A percentile compares a stretch with the other conserved stretches of the same genome.
phyloP scores from a whole-genome alignment of 2,888 invertebrate genomes.

The Punctoribates punctum region DNA sequence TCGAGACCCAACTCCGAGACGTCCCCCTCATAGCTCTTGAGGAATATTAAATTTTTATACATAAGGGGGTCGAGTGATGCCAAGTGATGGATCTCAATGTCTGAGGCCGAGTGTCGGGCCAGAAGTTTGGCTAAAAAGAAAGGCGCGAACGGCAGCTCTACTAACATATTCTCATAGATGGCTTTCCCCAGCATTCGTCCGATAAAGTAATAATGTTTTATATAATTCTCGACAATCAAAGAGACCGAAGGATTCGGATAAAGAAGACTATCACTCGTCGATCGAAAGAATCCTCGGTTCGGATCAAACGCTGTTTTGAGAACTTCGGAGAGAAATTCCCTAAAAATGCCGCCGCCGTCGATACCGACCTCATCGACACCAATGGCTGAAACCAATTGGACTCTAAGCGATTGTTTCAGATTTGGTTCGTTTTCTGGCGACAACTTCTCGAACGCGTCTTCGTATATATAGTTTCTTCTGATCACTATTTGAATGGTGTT shows the following conservation, averaged over 20 bases:
- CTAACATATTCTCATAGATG: constrained; percentile 87
- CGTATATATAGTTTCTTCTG: constrained; percentile 88
- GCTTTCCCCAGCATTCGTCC: constrained; percentile 94
- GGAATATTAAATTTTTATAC: constrained; percentile 77
- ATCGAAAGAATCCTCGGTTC: constrained; percentile 83
- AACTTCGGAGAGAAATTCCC: constrained; percentile 90
- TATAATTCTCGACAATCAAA: constrained; percentile 76
- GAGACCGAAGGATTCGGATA: constrained; percentile 94
- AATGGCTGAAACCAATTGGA: constrained; percentile 82
- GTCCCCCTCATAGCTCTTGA: constrained; percentile 79
- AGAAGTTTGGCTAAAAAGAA: constrained; percentile 88
- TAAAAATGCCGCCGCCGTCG: constrained; percentile 93
- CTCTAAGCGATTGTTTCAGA: constrained; percentile 56
- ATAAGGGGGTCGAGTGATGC: constrained; percentile 87
- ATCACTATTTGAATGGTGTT: constrained; percentile 72
- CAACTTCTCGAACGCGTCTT: constrained; percentile 93
- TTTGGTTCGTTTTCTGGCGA: constrained; percentile 75
- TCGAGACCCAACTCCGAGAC: constrained; percentile 79
- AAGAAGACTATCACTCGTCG: constrained; percentile 85
- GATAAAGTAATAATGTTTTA: constrained; percentile 87
- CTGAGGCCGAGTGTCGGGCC: constrained; percentile 65
- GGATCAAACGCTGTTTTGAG: constrained; percentile 95
- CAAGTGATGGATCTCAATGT: constrained; percentile 82
- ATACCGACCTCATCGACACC: constrained; percentile 94
- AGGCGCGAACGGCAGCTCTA: constrained; percentile 90